These are phyloP conservation scores for Otolemur crassicaudatus DNA, from an alignment of 2,797 vertebrate species.

Conservation along the genomic window DNA sequence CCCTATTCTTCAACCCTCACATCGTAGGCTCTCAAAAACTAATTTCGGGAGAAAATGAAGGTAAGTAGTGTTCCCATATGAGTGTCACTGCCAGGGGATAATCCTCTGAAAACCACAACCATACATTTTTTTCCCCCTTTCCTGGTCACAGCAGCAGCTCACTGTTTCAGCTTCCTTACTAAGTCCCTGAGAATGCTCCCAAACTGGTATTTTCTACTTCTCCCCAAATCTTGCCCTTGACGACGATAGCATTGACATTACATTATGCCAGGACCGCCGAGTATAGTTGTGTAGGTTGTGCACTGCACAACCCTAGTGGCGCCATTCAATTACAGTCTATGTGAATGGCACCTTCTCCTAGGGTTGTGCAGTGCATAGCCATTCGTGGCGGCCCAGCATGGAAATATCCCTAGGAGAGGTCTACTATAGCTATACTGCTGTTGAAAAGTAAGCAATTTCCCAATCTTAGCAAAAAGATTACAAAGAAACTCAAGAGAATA, in stretches of 20 bases:
- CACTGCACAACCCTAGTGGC: conserved; percentile 84
- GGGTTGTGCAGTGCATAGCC: conserved; percentile 81
- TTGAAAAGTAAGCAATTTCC: background rate
- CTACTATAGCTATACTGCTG: background rate
- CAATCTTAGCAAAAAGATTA: conserved; percentile 30
- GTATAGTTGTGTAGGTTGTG: conserved; percentile 74
- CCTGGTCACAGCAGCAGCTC: background rate
- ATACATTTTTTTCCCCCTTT: background rate
- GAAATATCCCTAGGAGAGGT: conserved; percentile 59
- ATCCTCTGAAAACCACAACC: background rate
- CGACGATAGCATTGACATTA: conserved; percentile 43
- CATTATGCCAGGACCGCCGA: conserved; percentile 34
- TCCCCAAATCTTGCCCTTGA: background rate
- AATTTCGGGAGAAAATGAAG: conserved; percentile 7
- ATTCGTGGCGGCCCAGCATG: conserved; percentile 48
- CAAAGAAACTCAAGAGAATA: conserved; percentile 53
- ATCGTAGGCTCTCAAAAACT: background rate
- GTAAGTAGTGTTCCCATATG: background rate
- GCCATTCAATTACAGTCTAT: conserved; percentile 82
- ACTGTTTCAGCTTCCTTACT: background rate
- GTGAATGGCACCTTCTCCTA: conserved; percentile 82
- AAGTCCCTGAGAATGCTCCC: conserved; percentile 16
- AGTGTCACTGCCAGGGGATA: background rate
- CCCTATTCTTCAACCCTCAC: background rate
- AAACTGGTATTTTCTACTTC: background rate